Base-by-base conservation (phyloP, 2,888 invertebrate genomes). In the Smittia aterrima region DNA sequence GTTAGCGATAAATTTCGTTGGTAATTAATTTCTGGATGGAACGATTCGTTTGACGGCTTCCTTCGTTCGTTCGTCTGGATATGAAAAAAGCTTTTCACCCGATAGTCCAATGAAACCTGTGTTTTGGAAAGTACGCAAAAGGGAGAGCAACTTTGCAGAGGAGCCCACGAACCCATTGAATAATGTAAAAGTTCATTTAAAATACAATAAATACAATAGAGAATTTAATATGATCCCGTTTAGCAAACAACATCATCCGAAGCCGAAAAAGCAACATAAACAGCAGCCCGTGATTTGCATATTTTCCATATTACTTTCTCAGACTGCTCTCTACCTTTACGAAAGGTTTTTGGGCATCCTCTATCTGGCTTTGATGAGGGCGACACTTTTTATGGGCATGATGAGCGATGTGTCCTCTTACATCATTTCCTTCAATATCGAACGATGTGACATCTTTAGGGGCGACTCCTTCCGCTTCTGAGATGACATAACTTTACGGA, bases 141-240 rank as follows among this genome's bases (percentile, higher is more conserved):
- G 32, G 9, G 9, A 32, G 9, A 3, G 9, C 2, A 47, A 47
- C 47, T 47, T 2, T 47, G 47, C 47, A 47, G 47, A 47, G 2
- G n/a, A 47, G n/a, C 47, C 16, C 47, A 47, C 47, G 47, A n/a
- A 47, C n/a, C 47, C 47, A 47, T 11, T 64, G 64, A 64, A 64
- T 64, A 64, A 64, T 64, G 64, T 64, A 64, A 64, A 58, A 64
- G 25, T 64, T 64, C 64, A 64, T 64, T 64, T 64, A 64, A 64
- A 64, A 64, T 27, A 64, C 64, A 64, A 64, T 64, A 64, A 64
- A 64, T 64, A 64, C 3, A 64, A 64, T 64, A 64, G 25, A 24
- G 25, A 64, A 64, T 25, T 64, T 64, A 16, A 64, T 58, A 58
- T 64, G 58, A 64, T 64, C 64, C 27, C 16, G 64, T 64, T 64